Evolutionary conservation across 2,888 invertebrate genomes (phyloP).

Genomic region (Luperina nickerlii): DNA sequence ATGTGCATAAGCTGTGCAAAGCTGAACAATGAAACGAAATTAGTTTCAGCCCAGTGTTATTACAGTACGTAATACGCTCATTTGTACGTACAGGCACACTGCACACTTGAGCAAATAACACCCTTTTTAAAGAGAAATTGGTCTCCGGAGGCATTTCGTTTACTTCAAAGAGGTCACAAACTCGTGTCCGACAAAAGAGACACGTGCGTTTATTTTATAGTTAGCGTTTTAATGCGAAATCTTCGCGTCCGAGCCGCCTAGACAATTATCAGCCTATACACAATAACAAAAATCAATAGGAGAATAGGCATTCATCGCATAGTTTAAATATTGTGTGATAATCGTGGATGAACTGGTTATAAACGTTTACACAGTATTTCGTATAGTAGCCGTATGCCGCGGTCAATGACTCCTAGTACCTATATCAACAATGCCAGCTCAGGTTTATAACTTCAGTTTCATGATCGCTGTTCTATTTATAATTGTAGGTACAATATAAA

Average conservation of each 20-base stretch:
- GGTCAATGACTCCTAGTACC: constrained; percentile 57
- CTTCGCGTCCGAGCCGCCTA: constrained; percentile 65
- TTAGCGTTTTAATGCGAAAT: constrained; percentile 81
- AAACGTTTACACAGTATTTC: constrained; percentile 53
- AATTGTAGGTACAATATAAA: not conserved
- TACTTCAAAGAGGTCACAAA: constrained; percentile 73
- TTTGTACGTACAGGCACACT: constrained; percentile 62
- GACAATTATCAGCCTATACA: constrained; percentile 75
- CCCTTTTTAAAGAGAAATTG: constrained; percentile 74
- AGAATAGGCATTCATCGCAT: constrained; percentile 63
- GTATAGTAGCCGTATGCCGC: constrained; percentile 31
- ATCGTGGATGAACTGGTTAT: constrained; percentile 63
- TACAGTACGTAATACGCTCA: constrained; percentile 66
- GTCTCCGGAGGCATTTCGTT: constrained; percentile 69
- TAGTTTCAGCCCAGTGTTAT: constrained; percentile 68
- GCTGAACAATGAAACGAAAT: constrained; percentile 60
- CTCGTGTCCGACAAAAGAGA: constrained; percentile 71
- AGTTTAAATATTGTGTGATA: constrained; percentile 64
- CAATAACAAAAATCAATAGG: constrained; percentile 82
- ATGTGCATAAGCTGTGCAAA: constrained; percentile 28
- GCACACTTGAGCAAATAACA: constrained; percentile 76
- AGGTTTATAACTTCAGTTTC: constrained; percentile 48
- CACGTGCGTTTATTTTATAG: constrained; percentile 77
- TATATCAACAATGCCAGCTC: constrained; percentile 44
- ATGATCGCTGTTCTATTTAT: constrained; percentile 32